Evolutionary conservation across 2,797 vertebrate species (phyloP).

Genomic region (Nyctibius grandis): DNA sequence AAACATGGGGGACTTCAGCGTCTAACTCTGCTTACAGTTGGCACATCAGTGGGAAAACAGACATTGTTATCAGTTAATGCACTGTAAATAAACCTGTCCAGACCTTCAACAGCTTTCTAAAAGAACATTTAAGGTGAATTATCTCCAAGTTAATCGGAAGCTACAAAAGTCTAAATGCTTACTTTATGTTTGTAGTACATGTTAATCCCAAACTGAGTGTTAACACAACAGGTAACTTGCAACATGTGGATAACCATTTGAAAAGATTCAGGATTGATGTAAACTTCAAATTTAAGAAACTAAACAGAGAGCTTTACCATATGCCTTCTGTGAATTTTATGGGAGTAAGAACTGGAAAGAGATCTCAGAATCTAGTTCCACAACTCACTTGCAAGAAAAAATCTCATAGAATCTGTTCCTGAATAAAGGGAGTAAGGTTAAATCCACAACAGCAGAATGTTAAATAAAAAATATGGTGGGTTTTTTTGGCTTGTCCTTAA

Average conservation of each 20-base stretch:
- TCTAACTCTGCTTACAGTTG: not conserved
- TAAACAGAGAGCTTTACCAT: not conserved
- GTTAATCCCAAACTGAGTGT: not conserved
- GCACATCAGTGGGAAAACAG: not conserved
- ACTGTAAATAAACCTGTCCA: not conserved
- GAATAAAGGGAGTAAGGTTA: not conserved
- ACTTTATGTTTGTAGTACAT: not conserved
- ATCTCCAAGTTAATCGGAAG: not conserved
- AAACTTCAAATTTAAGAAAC: not conserved
- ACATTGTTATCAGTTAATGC: not conserved
- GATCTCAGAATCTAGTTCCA: not conserved
- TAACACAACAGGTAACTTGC: not conserved
- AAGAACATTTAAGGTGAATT: not conserved
- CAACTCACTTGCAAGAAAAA: not conserved
- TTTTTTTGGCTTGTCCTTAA: not conserved
- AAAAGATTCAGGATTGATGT: not conserved
- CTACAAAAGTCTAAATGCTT: not conserved
- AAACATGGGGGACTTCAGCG: not conserved
- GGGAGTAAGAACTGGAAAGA: not conserved
- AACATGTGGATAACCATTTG: not conserved
- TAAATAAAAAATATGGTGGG: not conserved
- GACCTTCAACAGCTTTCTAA: not conserved
- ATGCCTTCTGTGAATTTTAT: not conserved
- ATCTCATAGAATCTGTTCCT: not conserved
- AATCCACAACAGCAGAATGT: not conserved